Evolutionary conservation across 2,888 invertebrate species (phyloP).

Genomic region (Saturnia pavonia): DNA sequence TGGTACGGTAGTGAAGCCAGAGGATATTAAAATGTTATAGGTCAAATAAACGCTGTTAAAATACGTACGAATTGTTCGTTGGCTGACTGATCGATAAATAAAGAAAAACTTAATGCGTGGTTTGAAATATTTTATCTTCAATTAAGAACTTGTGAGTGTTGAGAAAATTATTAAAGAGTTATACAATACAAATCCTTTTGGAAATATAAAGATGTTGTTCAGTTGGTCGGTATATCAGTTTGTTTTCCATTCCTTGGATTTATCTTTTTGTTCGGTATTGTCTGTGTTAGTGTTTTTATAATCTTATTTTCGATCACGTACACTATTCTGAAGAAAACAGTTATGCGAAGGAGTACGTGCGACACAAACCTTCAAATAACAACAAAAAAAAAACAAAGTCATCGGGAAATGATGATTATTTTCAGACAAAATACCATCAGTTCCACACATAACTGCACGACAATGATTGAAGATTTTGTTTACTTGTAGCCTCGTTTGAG

Average conservation of each 20-base stretch:
- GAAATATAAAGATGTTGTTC: neutral
- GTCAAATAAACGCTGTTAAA: neutral
- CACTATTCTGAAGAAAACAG: neutral
- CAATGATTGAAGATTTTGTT: neutral
- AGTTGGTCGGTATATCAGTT: neutral
- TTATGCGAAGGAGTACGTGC: neutral
- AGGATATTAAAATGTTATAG: neutral
- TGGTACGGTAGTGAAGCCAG: neutral
- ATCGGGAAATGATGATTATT: neutral
- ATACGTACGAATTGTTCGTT: neutral
- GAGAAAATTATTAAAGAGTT: neutral
- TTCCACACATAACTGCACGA: neutral
- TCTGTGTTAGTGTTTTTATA: neutral
- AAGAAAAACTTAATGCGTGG: neutral
- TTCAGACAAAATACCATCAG: neutral
- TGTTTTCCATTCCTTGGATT: neutral
- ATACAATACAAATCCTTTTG: neutral
- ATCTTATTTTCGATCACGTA: neutral
- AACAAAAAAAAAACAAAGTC: neutral
- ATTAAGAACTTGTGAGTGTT: neutral
- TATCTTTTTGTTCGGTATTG: neutral
- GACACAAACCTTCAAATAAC: neutral
- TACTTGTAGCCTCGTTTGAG: slow-evolving; percentile 8
- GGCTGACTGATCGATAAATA: neutral
- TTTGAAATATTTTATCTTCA: neutral